Evolutionary conservation across 2,888 invertebrate species (phyloP).

Genomic region (Trichopoda pennipes): DNA sequence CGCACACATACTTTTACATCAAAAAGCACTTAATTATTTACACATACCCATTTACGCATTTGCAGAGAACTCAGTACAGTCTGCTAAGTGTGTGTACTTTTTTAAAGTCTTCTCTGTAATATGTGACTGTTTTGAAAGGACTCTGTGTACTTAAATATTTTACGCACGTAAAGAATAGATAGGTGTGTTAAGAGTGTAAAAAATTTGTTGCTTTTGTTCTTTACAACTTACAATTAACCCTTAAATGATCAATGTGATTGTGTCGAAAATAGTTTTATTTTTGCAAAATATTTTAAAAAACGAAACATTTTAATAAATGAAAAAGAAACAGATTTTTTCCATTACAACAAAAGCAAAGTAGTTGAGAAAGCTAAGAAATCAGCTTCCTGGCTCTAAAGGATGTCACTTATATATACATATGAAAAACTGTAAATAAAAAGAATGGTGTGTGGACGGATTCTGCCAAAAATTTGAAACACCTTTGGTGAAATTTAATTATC

Average conservation of each 20-base stretch:
- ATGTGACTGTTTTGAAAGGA: background rate
- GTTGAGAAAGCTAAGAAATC: too few relatives aligned
- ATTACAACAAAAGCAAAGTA: too few relatives aligned
- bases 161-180: conserved; percentile 7
- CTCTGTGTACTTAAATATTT: background rate
- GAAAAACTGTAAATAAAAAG: too few relatives aligned
- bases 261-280: background rate
- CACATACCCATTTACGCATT: background rate
- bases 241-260: background rate
- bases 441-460: too few relatives aligned
- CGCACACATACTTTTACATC: background rate
- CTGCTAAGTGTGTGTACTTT: background rate
- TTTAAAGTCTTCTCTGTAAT: background rate
- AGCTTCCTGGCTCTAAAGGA: too few relatives aligned
- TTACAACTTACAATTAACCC: conserved; percentile 40
- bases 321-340: too few relatives aligned
- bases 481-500: too few relatives aligned
- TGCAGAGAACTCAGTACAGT: conserved; percentile 30
- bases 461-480: too few relatives aligned
- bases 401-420: too few relatives aligned
- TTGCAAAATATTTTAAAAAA: background rate
- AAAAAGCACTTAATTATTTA: background rate
- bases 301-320: too few relatives aligned
- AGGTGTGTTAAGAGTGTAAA: conserved; percentile 52
- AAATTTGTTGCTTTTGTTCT: conserved; percentile 52